Conservation (phyloP, 2,888 invertebrate genomes). For the Kuschelorhynchus macadamiae region DNA sequence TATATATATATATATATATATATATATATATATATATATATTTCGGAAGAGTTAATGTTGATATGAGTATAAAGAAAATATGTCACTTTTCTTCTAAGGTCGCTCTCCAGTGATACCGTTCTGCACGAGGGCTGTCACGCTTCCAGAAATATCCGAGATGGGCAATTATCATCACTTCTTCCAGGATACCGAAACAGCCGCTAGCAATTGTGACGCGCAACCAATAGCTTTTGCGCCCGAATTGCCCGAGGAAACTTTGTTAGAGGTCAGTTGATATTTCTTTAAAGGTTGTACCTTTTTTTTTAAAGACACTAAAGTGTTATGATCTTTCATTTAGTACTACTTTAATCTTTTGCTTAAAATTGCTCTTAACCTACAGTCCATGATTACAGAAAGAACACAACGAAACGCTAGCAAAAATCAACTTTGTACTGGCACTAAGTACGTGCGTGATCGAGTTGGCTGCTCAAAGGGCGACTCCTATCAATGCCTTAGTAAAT, state of each 20-base stretch:
- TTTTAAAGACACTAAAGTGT: too few relatives aligned
- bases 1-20: too few relatives aligned
- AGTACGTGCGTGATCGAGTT: constrained; percentile 95
- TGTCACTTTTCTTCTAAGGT: constrained; percentile 65
- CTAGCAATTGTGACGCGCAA: constrained; percentile 62
- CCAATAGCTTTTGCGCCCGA: constrained; percentile 88
- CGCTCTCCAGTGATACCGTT: constrained; percentile 75
- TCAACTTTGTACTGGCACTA: constrained; percentile 96
- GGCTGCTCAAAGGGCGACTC: constrained; percentile 84
- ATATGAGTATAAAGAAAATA: too few relatives aligned
- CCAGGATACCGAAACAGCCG: constrained; percentile 63
- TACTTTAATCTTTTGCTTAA: too few relatives aligned
- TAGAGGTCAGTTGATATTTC: constrained; percentile 78
- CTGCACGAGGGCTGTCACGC: constrained; percentile 77
- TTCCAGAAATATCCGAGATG: constrained; percentile 75
- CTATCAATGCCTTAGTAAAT: constrained; percentile 72
- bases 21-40: too few relatives aligned
- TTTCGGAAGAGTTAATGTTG: too few relatives aligned
- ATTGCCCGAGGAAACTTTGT: constrained; percentile 93
- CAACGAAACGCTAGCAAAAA: constrained; percentile 95
- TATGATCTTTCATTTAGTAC: too few relatives aligned
- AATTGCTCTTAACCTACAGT: too few relatives aligned
- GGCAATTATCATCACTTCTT: constrained; percentile 70
- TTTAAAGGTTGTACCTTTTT: too few relatives aligned
- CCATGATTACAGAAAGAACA: constrained; percentile 89